A percentile compares a stretch with the other conserved stretches of the same genome.
Conservation (phyloP, 2,888 invertebrate species). For the Megalurothrips usitatus region DNA sequence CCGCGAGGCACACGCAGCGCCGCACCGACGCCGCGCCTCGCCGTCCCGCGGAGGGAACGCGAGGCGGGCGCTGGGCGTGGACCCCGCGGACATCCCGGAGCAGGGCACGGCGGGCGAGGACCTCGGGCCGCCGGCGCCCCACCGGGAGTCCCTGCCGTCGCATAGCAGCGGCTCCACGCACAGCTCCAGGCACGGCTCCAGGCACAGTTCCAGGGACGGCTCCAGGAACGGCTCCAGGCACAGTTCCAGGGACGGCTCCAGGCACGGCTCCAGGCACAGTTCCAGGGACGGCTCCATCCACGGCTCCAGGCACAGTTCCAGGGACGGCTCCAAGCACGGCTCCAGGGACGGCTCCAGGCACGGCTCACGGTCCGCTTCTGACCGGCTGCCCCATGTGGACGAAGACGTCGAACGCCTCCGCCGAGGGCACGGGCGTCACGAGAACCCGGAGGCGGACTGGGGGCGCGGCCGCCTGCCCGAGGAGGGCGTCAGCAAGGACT, state of each 20-base stretch:
- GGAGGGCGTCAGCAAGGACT: not conserved
- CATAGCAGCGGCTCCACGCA: not conserved
- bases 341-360: not conserved
- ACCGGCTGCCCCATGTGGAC: not conserved
- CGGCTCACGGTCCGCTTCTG: too few species aligned
- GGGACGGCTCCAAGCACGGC: not conserved
- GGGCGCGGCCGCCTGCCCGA: not conserved
- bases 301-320: not conserved
- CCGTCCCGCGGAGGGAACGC: not conserved
- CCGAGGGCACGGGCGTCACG: not conserved
- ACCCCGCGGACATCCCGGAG: not conserved
- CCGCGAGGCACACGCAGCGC: not conserved
- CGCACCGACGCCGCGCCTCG: not conserved
- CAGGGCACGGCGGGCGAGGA: too few species aligned
- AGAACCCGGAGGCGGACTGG: not conserved
- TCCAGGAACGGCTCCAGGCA: not conserved
- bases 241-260: not conserved
- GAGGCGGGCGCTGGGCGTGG: not conserved
- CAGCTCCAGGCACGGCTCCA: not conserved
- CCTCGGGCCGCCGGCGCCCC: too few species aligned
- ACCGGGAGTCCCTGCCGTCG: too few species aligned
- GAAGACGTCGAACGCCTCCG: not conserved
- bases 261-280: not conserved
- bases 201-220: too few species aligned
- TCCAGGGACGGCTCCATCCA: not conserved